A percentile compares a stretch with the other conserved stretches of the same genome.
phyloP scores from a whole-genome alignment of 1,140 invertebrate species.

The Bombus affinis region DNA sequence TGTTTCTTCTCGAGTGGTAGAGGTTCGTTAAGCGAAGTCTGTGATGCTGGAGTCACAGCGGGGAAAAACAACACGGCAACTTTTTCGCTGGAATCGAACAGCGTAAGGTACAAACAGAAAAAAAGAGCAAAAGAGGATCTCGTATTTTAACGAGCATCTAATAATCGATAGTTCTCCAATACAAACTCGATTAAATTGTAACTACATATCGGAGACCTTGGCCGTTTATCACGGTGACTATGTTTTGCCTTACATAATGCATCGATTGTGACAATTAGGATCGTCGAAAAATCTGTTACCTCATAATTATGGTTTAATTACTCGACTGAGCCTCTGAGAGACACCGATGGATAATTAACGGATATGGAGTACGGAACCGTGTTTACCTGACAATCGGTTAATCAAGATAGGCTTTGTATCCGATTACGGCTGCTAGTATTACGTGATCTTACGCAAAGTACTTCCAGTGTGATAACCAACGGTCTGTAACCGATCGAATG shows the following conservation, averaged over 20 bases:
- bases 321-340: not conserved
- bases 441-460: slow-evolving; percentile 40
- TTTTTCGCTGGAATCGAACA: not conserved
- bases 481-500: not conserved
- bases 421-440: slow-evolving; percentile 33
- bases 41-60: too few species aligned
- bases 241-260: not conserved
- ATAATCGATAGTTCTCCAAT: not conserved
- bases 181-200: too few species aligned
- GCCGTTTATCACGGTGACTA: not conserved
- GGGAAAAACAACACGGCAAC: not conserved
- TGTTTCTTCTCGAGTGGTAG: not conserved
- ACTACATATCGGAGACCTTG: not conserved
- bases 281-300: slow-evolving; percentile 13
- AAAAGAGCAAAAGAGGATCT: not conserved
- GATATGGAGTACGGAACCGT: not conserved
- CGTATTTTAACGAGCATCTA: not conserved
- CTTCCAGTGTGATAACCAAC: slow-evolving; percentile 1
- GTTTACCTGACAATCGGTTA: slow-evolving; percentile 47
- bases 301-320: slow-evolving; percentile 18
- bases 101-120: not conserved
- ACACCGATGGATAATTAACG: slow-evolving; percentile 34
- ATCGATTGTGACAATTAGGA: not conserved
- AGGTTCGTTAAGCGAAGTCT: not conserved
- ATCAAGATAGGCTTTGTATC: slow-evolving; percentile 30